Conservation (phyloP, 2,797 vertebrate genomes). For the Astyanax mexicanus region DNA sequence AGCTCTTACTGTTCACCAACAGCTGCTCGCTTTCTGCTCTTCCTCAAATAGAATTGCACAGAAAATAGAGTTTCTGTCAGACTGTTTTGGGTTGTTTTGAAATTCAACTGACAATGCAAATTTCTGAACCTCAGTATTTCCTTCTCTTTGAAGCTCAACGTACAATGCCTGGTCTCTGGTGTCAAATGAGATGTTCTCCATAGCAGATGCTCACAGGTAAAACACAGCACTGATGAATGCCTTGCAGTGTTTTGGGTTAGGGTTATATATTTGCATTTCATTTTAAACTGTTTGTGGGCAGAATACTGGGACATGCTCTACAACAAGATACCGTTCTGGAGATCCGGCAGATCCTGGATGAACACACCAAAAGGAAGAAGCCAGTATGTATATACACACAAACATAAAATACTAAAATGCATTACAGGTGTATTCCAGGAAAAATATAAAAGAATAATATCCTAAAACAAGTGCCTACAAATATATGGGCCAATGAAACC, state of each 20-base stretch:
- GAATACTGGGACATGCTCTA: constrained; percentile 86
- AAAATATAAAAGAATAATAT: no score
- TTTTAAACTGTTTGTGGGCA: constrained; percentile 56
- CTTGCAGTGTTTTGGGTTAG: neutral
- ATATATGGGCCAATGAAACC: no score
- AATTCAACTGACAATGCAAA: neutral
- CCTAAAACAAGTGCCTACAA: no score
- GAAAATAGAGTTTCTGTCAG: neutral
- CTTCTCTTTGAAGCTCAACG: constrained; percentile 77
- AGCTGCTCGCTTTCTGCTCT: constrained; percentile 34
- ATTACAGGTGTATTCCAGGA: no score
- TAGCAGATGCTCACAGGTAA: constrained; percentile 86
- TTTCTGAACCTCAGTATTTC: constrained; percentile 38
- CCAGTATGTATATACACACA: constrained; percentile 71
- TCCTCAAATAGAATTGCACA: neutral
- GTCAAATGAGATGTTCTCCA: constrained; percentile 86
- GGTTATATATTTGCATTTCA: no score
- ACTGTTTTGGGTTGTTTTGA: neutral
- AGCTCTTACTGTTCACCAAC: neutral
- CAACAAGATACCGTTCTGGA: constrained; percentile 84
- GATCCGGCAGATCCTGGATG: constrained; percentile 79
- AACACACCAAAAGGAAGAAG: constrained; percentile 85
- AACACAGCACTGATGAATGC: neutral
- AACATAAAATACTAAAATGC: neutral
- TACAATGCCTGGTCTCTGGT: constrained; percentile 84